Base-by-base conservation (phyloP, 2,888 invertebrate species). In the Pachymerium ferrugineum region DNA sequence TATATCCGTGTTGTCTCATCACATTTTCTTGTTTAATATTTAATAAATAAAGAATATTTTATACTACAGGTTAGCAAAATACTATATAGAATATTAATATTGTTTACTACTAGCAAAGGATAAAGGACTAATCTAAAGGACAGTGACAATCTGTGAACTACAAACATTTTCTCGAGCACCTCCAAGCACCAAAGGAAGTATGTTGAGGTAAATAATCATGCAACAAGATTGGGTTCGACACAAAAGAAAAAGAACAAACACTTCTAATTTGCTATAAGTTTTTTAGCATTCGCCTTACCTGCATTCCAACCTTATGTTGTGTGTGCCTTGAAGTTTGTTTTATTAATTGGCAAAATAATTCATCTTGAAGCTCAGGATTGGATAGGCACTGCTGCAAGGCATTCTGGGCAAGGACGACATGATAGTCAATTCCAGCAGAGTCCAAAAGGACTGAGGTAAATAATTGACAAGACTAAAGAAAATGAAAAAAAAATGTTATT, bases 361-460 rank as follows among this genome's bases (percentile, higher is more conserved):
- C 97, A 81, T 94, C 91, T 83, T 94, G 95, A 78, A 98, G 87
- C 85, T 95, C 94, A 67, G 89, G 87, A 82, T 90, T 90, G 79
- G 93, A 93, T 76, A 97, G 86, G 82, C 96, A 96, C 82, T 93
- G 93, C 81, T 93, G 92, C 74, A 98, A 86, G 33, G 97, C 94
- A 83, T 96, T 96, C 87, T 97, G 97, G 16, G 97, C 97, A 76
- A 98, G 86, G 75, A 94, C 94, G 80, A 98, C 96, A 85, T 98
- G 97, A 85, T 97, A 96, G 85, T 98, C 97, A 79, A 97, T 93
- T 81, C 95, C 94, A 73, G 95, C 92, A 80, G 93, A 93, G 84
- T 97, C 96, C 78, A 98, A 92, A 68, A 93, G 91, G 77, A 97
- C 96, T 2, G 94, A 95, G 89, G 94, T 94, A 85, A 97, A 98